Base-by-base conservation (phyloP, 2,888 invertebrate species). In the Amiota communis region DNA sequence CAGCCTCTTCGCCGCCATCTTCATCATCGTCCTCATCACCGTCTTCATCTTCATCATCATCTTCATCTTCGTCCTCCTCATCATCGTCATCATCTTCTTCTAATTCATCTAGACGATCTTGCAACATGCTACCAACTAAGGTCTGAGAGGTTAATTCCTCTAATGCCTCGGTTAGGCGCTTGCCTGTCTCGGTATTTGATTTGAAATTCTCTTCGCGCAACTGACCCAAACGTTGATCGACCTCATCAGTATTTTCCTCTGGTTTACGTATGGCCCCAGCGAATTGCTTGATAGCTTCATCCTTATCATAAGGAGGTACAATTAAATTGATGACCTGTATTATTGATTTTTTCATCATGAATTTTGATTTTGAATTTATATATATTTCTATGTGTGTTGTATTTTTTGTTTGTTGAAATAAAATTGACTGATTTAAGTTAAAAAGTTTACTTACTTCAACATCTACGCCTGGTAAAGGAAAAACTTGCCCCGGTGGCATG, bases 401-500 rank as follows among this genome's bases (percentile, higher is more conserved):
- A 6, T 59, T 8, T 20, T 8, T 15, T 57, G 17, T 17, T 57
- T 15, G 17, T 15, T 13, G 11, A 59, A 59, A 9, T 17, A 15
- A 53, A 53, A 53, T 15, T 15, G 9, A 53, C 15, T 15, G 53
- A 15, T 15, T 53, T 53, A n/a, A 13, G 8, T 6, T 36, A 36
- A 36, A 2, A 36, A 47, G 10, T 20, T 1, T 8, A 93, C 96
- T 95, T 90, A 96, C 96, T 91, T 96, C 95, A 56, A 96, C 96
- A 83, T 93, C 93, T 74, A 97, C 95, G 79, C 96, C 96, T 0
- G 94, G 94, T 80, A 95, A 90, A 71, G 92, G 91, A 88, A 96
- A 96, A 84, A 94, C 93, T 89, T 95, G 94, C 57, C 94, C 93
- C 1, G 95, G 95, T 74, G 96, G 96, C 86, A 92, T 92, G 89